These are phyloP conservation scores for Lycocorax pyrrhopterus DNA, from an alignment of 2,113 vertebrate species.

Conservation along the genomic window DNA sequence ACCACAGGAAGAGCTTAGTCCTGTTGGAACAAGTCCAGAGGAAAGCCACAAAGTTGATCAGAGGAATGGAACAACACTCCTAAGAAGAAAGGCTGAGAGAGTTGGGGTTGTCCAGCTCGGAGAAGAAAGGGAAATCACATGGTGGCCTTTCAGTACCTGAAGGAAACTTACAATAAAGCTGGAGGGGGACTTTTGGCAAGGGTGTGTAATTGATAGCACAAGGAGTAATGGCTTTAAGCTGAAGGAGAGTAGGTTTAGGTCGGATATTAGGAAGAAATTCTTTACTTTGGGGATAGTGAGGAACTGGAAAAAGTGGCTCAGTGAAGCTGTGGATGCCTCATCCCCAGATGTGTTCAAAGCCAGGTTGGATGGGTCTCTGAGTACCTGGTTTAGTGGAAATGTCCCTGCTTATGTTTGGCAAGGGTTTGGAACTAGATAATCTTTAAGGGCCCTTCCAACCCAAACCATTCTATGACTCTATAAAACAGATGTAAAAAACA, in stretches of 20 bases:
- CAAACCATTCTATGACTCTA: not conserved
- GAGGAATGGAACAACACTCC: not conserved
- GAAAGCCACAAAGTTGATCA: not conserved
- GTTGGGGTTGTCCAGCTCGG: not conserved
- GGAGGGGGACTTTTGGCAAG: not conserved
- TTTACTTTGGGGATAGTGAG: not conserved
- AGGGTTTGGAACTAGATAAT: not conserved
- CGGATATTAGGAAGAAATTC: not conserved
- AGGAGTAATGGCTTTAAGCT: not conserved
- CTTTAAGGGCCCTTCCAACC: not conserved
- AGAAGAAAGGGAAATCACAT: not conserved
- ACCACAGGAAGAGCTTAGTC: accelerated
- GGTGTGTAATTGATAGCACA: not conserved
- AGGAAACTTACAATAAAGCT: not conserved
- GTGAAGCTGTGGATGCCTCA: not conserved
- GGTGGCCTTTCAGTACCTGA: not conserved
- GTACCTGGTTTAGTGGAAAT: not conserved
- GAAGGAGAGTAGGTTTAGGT: not conserved
- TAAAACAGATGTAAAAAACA: not conserved
- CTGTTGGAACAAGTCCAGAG: not conserved
- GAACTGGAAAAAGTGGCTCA: not conserved
- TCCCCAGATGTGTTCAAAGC: not conserved
- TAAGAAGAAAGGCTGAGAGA: not conserved
- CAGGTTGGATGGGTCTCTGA: not conserved
- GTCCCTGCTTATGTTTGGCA: not conserved